Evolutionary conservation across 92 coral and sea anemone species (phyloP), one percentile per base, ranked within the genome.

Genomic region (Porites rus): DNA sequence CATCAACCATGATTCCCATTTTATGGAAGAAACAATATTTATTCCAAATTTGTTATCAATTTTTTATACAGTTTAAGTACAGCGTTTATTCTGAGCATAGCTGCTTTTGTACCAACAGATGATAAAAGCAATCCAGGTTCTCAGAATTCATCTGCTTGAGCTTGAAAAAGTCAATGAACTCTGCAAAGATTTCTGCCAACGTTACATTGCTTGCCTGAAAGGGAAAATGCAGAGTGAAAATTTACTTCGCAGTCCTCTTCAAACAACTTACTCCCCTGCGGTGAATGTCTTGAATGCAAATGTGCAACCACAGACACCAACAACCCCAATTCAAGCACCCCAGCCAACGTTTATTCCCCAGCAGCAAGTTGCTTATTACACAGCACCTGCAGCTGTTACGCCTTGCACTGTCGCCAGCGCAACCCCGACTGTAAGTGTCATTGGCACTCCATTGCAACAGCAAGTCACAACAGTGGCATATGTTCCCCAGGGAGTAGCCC

Each of bases 171-270:
- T 97, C 50, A 97, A 97, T 84, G 99, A 97, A 70, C 94, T 97
- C 50, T 97, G 99, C 74, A 97, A 97, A 84, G 99, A 97, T 85
- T 97, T 97, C 74, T 97, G 99, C 78, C 99, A 97, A 80, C 79
- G 99, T n/a, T 97, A 97, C 82, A 97, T 97, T 88, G 98, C 98
- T 56, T 97, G 99, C 85, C 94, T 97, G 18, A 97, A 97, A 84
- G 99, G 99, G 18, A 97, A 97, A 69, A 90, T 97, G 95, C 99
- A 97, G 87, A 97, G 98, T 74, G 99, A 97, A 64, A 97, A 97
- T 72, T 85, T 97, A 28, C 93, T 97, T 0, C 90, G 98, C 17
- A 96, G 98, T 75, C 98, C 98, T 18, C 74, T 94, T 80, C 74
- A 93, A 61, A 76, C 94, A 13, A 66, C 93, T 3, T 92, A 84